These are phyloP conservation scores for Coturnix japonica DNA, from an alignment of 2,113 vertebrate species.

Conservation along the genomic window DNA sequence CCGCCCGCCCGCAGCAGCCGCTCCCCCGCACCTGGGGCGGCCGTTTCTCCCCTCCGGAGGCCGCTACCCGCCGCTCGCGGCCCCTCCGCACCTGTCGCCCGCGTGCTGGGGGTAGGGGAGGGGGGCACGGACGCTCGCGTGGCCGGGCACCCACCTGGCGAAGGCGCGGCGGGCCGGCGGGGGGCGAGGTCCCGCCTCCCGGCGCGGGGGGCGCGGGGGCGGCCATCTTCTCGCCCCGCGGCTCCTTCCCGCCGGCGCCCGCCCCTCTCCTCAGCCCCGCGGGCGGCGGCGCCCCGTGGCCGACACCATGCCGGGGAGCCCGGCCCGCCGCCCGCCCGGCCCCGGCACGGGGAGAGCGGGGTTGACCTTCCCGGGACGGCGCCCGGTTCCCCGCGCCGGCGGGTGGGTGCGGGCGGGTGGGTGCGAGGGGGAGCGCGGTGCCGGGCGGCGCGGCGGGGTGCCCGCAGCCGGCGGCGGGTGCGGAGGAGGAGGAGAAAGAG, in stretches of 20 bases:
- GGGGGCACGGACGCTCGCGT: too few species aligned
- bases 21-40: too few species aligned
- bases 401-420: background rate
- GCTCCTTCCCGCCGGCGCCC: background rate
- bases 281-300: background rate
- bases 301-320: background rate
- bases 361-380: background rate
- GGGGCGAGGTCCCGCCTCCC: slow-evolving; percentile 73
- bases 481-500: background rate
- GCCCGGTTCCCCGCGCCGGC: background rate
- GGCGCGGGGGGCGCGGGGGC: slow-evolving; percentile 71
- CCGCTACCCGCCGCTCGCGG: too few species aligned
- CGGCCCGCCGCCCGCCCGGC: background rate
- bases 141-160: slow-evolving; percentile 78
- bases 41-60: too few species aligned
- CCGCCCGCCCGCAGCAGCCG: too few species aligned
- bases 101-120: too few species aligned
- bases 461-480: background rate
- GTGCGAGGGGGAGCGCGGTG: background rate
- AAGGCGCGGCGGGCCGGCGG: slow-evolving; percentile 71
- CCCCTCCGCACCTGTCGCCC: too few species aligned
- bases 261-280: background rate
- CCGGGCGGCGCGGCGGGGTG: background rate
- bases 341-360: too few species aligned
- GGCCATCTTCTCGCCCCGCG: slow-evolving; percentile 73